A percentile compares a stretch with the other conserved stretches of the same genome.
These are phyloP conservation scores for Pterostichus madidus DNA, from an alignment of 2,888 invertebrate species.

Conservation along the genomic window DNA sequence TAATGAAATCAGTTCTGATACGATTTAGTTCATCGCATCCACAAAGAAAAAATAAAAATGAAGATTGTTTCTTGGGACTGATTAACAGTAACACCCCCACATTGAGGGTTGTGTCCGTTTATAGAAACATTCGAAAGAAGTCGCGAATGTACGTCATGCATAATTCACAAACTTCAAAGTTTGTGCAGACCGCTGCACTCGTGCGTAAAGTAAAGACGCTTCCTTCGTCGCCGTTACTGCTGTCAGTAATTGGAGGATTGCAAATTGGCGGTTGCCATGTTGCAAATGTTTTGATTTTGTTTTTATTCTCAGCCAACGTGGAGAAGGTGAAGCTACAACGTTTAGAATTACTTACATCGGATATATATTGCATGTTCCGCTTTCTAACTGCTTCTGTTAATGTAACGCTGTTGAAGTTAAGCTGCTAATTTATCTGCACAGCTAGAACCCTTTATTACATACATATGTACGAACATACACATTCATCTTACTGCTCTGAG, in stretches of 20 bases:
- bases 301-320: conserved; percentile 21
- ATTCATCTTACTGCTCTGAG: conserved; percentile 23
- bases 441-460: conserved; percentile 29
- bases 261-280: conserved; percentile 54
- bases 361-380: conserved; percentile 43
- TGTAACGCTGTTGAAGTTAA: conserved; percentile 1
- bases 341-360: conserved; percentile 33
- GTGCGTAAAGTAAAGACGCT: conserved; percentile 12
- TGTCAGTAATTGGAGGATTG: conserved; percentile 51
- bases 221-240: background rate
- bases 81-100: conserved; percentile 34
- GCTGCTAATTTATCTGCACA: conserved; percentile 40
- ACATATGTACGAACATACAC: conserved; percentile 11
- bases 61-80: conserved; percentile 21
- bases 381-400: conserved; percentile 19
- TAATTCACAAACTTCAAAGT: conserved; percentile 51
- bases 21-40: background rate
- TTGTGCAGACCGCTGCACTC: background rate
- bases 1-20: conserved; percentile 54
- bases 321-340: background rate
- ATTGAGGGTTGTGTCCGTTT: conserved; percentile 21
- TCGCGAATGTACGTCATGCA: conserved; percentile 50
- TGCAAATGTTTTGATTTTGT: conserved; percentile 49
- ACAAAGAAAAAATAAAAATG: conserved; percentile 9
- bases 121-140: conserved; percentile 50